Evolutionary conservation across 2,113 vertebrate species (phyloP), one percentile per base, ranked within the genome.

Genomic region (Paedocypris sp.): DNA sequence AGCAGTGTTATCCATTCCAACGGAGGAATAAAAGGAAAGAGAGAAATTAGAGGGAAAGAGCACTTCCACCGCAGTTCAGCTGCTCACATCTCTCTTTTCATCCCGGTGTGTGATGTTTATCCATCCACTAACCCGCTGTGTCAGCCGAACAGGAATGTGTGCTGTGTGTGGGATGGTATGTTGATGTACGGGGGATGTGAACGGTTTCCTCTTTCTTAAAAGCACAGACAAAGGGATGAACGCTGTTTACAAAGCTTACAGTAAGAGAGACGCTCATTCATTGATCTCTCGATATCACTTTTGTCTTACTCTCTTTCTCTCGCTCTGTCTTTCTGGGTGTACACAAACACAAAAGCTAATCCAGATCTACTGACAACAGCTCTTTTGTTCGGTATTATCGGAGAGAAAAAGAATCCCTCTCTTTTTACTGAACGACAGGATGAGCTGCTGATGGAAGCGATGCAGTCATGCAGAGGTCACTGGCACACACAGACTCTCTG

Each of bases 151-250:
- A 45, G 54, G 54, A 58, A 58, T 58, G 54, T 43, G 54, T 20
- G 54, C 39, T 43, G 54, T 43, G 53, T 45, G 54, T 31, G 54
- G 39, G 38, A 43, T 5, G 26, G 39, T 58, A 25, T 58, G 39
- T 58, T 58, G 54, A 58, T 58, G 54, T 58, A 58, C 18, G 39
- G 54, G 54, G 54, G 54, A n/a, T 58, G 54, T 31, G 26, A 58
- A 58, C 22, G 54, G 54, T 58, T 58, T 58, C 54, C 54, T 43
- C 54, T 58, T 58, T 45, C 54, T 58, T 58, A 58, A 58, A 57
- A 57, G 53, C 25, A 20, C 38, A 57, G 53, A 43, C 53, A 57
- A 57, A 58, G 43, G 54, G 39, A 58, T 43, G 54, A 58, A 31
- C 12, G 39, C 26, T 43, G 54, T 58, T 58, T 58, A 58, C 54